These are phyloP conservation scores for Carapus acus DNA, from an alignment of 2,797 vertebrate species.

Conservation along the genomic window DNA sequence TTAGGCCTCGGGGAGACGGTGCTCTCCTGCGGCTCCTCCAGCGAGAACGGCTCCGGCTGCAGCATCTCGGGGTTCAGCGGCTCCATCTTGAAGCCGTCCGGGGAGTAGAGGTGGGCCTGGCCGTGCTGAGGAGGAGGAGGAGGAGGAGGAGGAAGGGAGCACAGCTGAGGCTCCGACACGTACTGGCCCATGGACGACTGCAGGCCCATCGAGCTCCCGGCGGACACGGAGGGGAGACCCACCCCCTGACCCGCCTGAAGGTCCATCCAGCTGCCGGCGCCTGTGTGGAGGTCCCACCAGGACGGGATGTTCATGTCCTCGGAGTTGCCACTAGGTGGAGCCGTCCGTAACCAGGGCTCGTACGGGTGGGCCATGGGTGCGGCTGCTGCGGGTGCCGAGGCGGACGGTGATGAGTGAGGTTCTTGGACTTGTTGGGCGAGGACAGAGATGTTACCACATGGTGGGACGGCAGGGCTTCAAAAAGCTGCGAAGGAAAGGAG, in stretches of 20 bases:
- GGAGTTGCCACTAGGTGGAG: constrained; percentile 72
- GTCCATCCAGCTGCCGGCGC: constrained; percentile 86
- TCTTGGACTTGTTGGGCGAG: constrained; percentile 26
- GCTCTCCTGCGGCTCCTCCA: constrained; percentile 78
- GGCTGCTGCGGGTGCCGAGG: constrained; percentile 36
- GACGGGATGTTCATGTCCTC: constrained; percentile 83
- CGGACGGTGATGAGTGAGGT: constrained; percentile 25
- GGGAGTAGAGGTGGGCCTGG: constrained; percentile 76
- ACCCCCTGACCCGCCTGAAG: constrained; percentile 74
- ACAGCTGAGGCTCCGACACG: constrained; percentile 82
- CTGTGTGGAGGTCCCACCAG: constrained; percentile 92
- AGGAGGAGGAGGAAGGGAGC: constrained; percentile 73
- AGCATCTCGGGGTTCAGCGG: constrained; percentile 75
- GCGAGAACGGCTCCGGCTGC: constrained; percentile 68
- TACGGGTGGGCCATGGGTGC: constrained; percentile 88
- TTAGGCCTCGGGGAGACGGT: constrained; percentile 74
- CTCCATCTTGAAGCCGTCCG: constrained; percentile 83
- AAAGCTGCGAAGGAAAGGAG: constrained; percentile 51
- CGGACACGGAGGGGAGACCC: constrained; percentile 66
- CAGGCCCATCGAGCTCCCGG: constrained; percentile 75
- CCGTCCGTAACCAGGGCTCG: constrained; percentile 88
- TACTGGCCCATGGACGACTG: constrained; percentile 80
- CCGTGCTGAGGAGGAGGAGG: constrained; percentile 71
- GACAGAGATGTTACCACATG: constrained; percentile 59
- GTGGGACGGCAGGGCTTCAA: constrained; percentile 10